Base-by-base conservation (phyloP, 2,113 vertebrate species). In the Todiramphus saurophagus region DNA sequence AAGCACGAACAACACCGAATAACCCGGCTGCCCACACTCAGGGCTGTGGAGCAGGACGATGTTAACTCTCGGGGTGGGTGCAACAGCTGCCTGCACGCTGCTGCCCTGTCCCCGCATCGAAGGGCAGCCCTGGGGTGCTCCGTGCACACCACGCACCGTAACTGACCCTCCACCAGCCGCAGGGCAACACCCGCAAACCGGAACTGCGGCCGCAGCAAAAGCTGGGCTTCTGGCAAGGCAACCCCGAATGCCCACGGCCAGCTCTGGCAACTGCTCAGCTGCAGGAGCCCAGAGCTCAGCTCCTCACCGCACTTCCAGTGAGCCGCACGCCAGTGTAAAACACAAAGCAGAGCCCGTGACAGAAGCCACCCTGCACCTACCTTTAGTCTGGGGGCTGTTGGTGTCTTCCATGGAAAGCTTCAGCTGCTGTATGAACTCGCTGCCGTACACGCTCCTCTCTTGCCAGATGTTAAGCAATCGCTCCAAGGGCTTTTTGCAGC, bases 391-490 rank as follows among this genome's bases (percentile, higher is more conserved):
- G 90, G 99, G 99, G 96, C 99, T 99, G 97, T 98, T 99, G 17
- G 99, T 98, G 95, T 99, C 99, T 90, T 99, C 99, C 89, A 99
- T 99, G 85, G 99, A 99, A 86, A 99, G 98, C 90, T 98, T 99
- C 87, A 99, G 98, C 94, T 99, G 99, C 97, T 99, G 99, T 85
- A 99, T 99, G 97, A 99, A 99, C 97, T 99, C 99, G 1, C 97
- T 91, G 95, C 99, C 98, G 97, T 99, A 99, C 60, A 99, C 99
- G 25, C 96, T 98, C 77, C 99, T 98, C 97, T 99, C 99, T 97
- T 99, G 99, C 99, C 99, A 99, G 98, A 99, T 99, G 97, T 99
- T 99, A 87, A 99, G 98, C 96, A 99, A 93, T 90, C 99, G 97
- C 96, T 99, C 99, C 99, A 99, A 98, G 95, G 98, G 99, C 96